These are phyloP conservation scores for Cepaea nemoralis DNA, from an alignment of 1,140 invertebrate species.

Conservation along the genomic window DNA sequence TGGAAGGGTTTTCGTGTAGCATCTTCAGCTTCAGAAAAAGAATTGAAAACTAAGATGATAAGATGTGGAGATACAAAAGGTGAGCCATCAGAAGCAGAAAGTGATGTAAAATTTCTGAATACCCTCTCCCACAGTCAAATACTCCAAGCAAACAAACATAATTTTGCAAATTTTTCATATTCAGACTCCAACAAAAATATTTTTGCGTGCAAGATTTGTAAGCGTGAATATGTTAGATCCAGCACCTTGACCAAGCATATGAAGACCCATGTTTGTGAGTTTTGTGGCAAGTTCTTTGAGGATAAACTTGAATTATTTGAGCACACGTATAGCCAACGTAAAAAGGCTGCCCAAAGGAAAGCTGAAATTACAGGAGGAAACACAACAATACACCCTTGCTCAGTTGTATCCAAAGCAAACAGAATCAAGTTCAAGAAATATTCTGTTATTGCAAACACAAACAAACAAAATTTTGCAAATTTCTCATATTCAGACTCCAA, in stretches of 20 bases:
- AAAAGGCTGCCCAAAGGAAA: not conserved
- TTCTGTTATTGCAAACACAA: constrained; percentile 23
- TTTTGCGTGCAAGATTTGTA: constrained; percentile 30
- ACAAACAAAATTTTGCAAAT: constrained; percentile 8
- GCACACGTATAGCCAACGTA: constrained; percentile 18
- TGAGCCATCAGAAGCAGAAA: constrained; percentile 18
- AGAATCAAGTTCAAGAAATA: constrained; percentile 25
- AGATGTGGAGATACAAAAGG: not conserved
- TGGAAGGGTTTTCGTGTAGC: not conserved
- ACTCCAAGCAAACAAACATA: constrained; percentile 16
- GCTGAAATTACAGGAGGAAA: constrained; percentile 4
- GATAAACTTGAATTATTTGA: constrained; percentile 27
- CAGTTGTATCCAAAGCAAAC: constrained; percentile 17
- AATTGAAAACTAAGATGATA: not conserved
- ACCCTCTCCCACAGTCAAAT: constrained; percentile 26
- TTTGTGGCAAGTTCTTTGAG: constrained; percentile 28
- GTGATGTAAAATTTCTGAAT: constrained; percentile 5
- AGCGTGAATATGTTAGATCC: constrained; percentile 20
- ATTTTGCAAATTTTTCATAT: constrained; percentile 19
- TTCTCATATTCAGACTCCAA: constrained; percentile 2
- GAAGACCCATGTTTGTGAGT: constrained; percentile 31
- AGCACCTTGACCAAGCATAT: constrained; percentile 27
- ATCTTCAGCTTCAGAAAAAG: constrained; percentile 5
- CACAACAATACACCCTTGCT: not conserved
- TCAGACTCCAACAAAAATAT: constrained; percentile 2